Evolutionary conservation across 2,797 vertebrate genomes (phyloP).

Genomic region (Gallinago solitaria): DNA sequence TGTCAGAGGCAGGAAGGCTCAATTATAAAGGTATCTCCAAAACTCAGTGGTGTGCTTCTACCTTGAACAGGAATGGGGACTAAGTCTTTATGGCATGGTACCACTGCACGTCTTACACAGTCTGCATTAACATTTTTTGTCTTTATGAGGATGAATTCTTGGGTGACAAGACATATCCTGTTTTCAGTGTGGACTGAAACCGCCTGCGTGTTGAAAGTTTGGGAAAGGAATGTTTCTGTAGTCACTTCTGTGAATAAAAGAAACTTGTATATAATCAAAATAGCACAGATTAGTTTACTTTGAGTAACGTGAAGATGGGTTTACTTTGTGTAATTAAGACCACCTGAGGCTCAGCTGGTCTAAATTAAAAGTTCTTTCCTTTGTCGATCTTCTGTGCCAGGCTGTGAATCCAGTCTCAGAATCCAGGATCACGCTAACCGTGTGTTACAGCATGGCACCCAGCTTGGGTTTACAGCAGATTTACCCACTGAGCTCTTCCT

Average conservation of each 20-base stretch:
- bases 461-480: neutral
- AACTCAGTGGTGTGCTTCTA: neutral
- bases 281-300: neutral
- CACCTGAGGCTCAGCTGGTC: neutral
- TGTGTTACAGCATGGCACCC: neutral
- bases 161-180: neutral
- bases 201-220: neutral
- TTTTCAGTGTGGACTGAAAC: fast-evolving
- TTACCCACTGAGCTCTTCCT: neutral
- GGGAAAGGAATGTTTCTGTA: neutral
- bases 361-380: neutral
- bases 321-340: neutral
- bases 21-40: neutral
- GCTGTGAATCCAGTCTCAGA: neutral
- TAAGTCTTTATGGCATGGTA: neutral
- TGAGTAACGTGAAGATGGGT: neutral
- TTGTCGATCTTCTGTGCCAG: neutral
- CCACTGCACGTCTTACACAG: neutral
- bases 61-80: neutral
- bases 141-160: neutral
- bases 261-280: neutral
- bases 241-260: neutral
- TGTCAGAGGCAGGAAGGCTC: neutral
- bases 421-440: fast-evolving
- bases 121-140: neutral